Conservation (phyloP, 2,113 vertebrate genomes). For the Telmatochromis brichardi region DNA sequence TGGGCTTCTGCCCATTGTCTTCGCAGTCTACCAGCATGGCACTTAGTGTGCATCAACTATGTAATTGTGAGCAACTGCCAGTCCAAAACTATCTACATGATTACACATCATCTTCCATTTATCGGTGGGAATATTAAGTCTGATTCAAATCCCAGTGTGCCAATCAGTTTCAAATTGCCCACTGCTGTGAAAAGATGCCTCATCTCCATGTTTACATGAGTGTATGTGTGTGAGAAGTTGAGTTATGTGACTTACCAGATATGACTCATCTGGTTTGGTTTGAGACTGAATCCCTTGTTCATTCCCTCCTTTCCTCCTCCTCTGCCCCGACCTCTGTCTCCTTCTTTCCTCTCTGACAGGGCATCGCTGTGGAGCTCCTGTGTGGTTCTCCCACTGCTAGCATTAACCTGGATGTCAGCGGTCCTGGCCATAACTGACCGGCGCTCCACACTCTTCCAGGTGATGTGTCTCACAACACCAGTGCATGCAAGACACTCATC, state of each 20-base stretch:
- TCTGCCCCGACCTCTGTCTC: neutral
- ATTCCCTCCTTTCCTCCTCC: neutral
- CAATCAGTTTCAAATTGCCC: constrained; percentile 16
- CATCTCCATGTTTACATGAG: neutral
- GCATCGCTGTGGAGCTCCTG: constrained; percentile 69
- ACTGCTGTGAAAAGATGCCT: neutral
- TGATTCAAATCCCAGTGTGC: constrained; percentile 4
- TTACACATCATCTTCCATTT: constrained; percentile 48
- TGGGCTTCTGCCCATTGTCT: neutral
- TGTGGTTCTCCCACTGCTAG: constrained; percentile 85
- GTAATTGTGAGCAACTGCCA: constrained; percentile 53
- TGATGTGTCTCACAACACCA: constrained; percentile 34
- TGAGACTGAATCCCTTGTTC: constrained; percentile 28
- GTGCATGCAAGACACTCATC: neutral
- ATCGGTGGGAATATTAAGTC: constrained; percentile 30
- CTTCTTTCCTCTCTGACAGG: constrained; percentile 32
- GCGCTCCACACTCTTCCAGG: constrained; percentile 91
- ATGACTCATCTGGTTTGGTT: constrained; percentile 4
- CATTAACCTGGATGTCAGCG: constrained; percentile 98
- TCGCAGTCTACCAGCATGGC: constrained; percentile 9
- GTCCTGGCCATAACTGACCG: constrained; percentile 98
- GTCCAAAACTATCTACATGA: constrained; percentile 40
- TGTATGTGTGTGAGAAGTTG: neutral
- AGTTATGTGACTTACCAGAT: neutral
- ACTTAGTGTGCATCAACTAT: constrained; percentile 36